Conservation (phyloP, 2,113 vertebrate genomes). For the Mola mola region DNA sequence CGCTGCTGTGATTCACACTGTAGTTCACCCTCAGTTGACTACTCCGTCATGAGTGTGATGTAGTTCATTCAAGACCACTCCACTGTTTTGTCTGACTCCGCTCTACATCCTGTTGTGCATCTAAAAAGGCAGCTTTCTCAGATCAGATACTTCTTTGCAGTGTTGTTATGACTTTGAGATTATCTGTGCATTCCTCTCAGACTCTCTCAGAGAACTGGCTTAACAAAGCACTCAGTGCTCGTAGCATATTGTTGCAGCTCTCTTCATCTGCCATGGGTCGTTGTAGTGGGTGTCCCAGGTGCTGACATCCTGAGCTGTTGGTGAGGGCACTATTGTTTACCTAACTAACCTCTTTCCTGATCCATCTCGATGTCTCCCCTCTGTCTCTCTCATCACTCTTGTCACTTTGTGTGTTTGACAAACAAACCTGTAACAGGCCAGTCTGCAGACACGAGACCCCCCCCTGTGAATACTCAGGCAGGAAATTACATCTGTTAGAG, state of each 20-base stretch:
- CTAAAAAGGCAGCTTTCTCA: constrained; percentile 33
- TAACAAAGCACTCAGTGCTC: constrained; percentile 38
- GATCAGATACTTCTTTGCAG: constrained; percentile 47
- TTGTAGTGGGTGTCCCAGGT: constrained; percentile 12
- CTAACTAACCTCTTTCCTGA: constrained; percentile 17
- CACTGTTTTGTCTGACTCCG: constrained; percentile 9
- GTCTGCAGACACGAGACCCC: constrained; percentile 11
- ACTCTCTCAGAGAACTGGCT: constrained; percentile 44
- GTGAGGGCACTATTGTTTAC: constrained; percentile 30
- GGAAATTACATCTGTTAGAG: constrained; percentile 70
- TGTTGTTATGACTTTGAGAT: constrained; percentile 69
- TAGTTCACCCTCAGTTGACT: too few species aligned
- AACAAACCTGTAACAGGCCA: constrained; percentile 24
- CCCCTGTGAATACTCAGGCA: constrained; percentile 24
- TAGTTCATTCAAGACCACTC: too few species aligned
- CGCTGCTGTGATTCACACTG: too few species aligned
- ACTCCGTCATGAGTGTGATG: too few species aligned
- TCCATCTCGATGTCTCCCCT: constrained; percentile 3
- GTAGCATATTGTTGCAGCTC: too few species aligned
- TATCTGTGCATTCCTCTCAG: constrained; percentile 61
- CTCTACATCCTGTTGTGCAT: constrained; percentile 30
- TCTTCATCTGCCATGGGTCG: background rate
- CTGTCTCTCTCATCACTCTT: constrained; percentile 16
- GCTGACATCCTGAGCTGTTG: constrained; percentile 25
- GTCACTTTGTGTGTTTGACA: constrained; percentile 37